Base-by-base conservation (phyloP, 1,140 invertebrate species). In the Euwallacea fornicatus region DNA sequence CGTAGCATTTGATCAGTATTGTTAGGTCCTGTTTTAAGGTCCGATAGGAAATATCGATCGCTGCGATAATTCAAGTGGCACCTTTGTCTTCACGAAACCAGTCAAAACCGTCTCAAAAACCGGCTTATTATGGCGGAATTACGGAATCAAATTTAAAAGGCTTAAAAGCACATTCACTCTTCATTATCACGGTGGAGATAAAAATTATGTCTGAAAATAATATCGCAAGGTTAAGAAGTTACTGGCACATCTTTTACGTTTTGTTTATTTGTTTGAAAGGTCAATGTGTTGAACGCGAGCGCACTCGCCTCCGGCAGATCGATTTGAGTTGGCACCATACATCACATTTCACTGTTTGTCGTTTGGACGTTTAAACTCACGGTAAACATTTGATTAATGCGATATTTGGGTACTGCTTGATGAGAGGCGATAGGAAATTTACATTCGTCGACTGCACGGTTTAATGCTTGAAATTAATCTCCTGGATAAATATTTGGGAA, bases 201-300 rank as follows among this genome's bases (percentile, higher is more conserved):
- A 72, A 72, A 72, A 72, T 72, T 72, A 53, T 62, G 63, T 66
- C 70, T 72, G 70, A 72, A 72, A 72, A 72, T 72, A 72, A 72
- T 72, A 66, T 72, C 63, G 70, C 70, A 72, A 72, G 70, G 70
- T 72, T 72, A 72, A 72, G 70, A 66, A 72, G 70, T 72, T 72
- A 72, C 70, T 72, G 70, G 70, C 64, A 72, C 70, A 72, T 72
- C 70, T 72, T 72, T 72, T 66, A 72, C 63, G 70, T 67, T 72
- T 66, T 67, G 70, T 72, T 72, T 72, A 67, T 72, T 67, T 61
- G 70, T 43, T 66, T 16, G 62, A 72, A 72, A 72, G 70, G 70
- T 72, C 70, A 72, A 72, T 72, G 70, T 66, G 70, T 72, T 72
- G 46, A 66, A 61, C 56, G 8, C 46, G 46, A 55, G 53, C 50